Percentiles rank a stretch among this genome's conserved stretches.
Conservation (phyloP, 2,113 vertebrate species). For the Platysternon megacephalum region DNA sequence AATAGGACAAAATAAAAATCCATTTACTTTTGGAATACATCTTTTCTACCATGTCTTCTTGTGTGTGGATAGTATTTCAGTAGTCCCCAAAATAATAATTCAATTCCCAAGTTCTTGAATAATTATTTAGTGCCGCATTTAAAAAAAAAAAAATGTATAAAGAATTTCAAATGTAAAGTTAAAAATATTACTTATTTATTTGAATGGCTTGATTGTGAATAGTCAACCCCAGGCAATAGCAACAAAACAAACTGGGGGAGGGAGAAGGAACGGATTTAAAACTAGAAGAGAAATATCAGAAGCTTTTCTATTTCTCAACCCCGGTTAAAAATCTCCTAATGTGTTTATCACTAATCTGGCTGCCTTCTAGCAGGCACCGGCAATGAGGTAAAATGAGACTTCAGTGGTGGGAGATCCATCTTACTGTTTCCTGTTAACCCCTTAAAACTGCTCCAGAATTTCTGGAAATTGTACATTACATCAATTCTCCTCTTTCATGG, state of each 20-base stretch:
- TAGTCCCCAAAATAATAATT: slow-evolving; percentile 46
- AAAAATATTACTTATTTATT: slow-evolving; percentile 28
- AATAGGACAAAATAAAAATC: slow-evolving; percentile 38
- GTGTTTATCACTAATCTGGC: background rate
- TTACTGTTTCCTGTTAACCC: slow-evolving; percentile 46
- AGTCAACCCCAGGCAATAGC: background rate
- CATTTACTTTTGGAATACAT: background rate
- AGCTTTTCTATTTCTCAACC: background rate
- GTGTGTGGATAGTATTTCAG: background rate
- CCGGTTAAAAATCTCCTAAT: background rate
- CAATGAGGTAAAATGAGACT: slow-evolving; percentile 14
- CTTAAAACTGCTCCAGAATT: background rate
- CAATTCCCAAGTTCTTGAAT: slow-evolving; percentile 5
- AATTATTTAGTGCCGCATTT: slow-evolving; percentile 28
- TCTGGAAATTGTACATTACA: background rate
- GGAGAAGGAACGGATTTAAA: background rate
- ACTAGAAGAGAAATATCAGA: background rate
- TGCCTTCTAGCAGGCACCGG: background rate
- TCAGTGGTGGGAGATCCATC: slow-evolving; percentile 15
- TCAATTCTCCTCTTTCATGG: background rate
- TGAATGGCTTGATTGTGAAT: slow-evolving; percentile 31
- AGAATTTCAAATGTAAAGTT: slow-evolving; percentile 22
- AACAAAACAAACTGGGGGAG: background rate
- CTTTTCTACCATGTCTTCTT: background rate
- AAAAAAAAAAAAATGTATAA: background rate